A percentile compares a stretch with the other conserved stretches of the same genome.
Evolutionary conservation across 30 jellyfish, hydroid and myxozoan genomes (phyloP).

Genomic region (Aurelia sp.): DNA sequence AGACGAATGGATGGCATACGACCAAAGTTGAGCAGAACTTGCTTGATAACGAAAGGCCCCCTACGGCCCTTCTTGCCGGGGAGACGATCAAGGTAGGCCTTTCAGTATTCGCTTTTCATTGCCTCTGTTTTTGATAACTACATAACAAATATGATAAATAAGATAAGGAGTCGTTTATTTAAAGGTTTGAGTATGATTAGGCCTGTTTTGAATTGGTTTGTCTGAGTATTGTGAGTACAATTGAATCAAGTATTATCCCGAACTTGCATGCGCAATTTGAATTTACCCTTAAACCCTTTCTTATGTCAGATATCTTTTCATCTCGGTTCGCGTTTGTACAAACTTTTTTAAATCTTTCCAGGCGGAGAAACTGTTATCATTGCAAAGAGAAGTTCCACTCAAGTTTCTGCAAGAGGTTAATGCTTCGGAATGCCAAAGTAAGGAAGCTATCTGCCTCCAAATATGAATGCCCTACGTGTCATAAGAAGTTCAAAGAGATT

Average conservation of each 20-base stretch:
- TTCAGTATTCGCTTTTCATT: no score
- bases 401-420: constrained; percentile 51
- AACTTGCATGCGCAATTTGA: no score
- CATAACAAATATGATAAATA: no score
- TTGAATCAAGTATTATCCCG: no score
- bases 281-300: no score
- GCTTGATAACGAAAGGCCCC: constrained; percentile 68
- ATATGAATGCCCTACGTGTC: constrained; percentile 67
- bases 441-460: constrained; percentile 39
- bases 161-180: no score
- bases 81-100: constrained; percentile 32
- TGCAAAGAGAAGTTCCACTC: constrained; percentile 60
- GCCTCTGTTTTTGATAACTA: no score
- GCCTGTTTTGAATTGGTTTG: no score
- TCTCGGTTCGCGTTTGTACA: no score
- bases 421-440: constrained; percentile 25
- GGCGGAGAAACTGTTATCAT: constrained; percentile 59
- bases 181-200: no score
- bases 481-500: constrained; percentile 59
- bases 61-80: constrained; percentile 76
- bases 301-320: no score
- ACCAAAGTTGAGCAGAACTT: constrained; percentile 44
- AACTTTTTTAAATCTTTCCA: not conserved
- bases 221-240: no score
- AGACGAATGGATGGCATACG: constrained; percentile 42